Evolutionary conservation across 2,888 invertebrate species (phyloP).

Genomic region (Epistrophe eligans): DNA sequence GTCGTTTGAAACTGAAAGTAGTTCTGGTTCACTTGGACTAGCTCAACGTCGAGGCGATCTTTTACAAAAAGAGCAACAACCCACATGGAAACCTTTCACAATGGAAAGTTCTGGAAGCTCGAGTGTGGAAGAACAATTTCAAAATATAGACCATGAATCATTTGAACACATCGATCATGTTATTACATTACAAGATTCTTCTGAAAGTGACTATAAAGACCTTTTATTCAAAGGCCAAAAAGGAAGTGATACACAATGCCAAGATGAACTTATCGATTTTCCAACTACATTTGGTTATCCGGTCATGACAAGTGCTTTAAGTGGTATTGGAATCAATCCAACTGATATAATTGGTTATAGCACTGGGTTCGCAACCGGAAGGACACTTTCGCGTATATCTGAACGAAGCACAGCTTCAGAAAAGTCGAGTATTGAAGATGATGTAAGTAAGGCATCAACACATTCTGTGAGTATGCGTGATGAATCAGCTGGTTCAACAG

Average conservation of each 20-base stretch:
- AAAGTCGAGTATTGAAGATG: constrained; percentile 93
- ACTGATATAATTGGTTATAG: constrained; percentile 90
- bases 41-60: constrained; percentile 87
- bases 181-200: constrained; percentile 81
- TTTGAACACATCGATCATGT: constrained; percentile 85
- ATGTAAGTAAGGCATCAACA: constrained; percentile 93
- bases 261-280: constrained; percentile 91
- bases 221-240: constrained; percentile 86
- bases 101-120: constrained; percentile 94
- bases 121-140: constrained; percentile 93
- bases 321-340: constrained; percentile 85
- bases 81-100: constrained; percentile 93
- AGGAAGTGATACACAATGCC: constrained; percentile 87
- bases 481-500: constrained; percentile 92
- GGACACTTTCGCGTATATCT: constrained; percentile 93
- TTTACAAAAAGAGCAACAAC: constrained; percentile 88
- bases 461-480: constrained; percentile 93
- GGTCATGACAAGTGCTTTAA: constrained; percentile 84
- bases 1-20: constrained; percentile 90
- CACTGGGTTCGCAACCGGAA: constrained; percentile 89
- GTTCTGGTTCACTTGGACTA: constrained; percentile 90
- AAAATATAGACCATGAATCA: constrained; percentile 90
- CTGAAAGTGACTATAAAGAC: constrained; percentile 83
- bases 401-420: constrained; percentile 95
- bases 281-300: constrained; percentile 91